Evolutionary conservation across 2,113 vertebrate genomes (phyloP), one percentile per base, ranked within the genome.

Genomic region (Dicentrarchus labrax): DNA sequence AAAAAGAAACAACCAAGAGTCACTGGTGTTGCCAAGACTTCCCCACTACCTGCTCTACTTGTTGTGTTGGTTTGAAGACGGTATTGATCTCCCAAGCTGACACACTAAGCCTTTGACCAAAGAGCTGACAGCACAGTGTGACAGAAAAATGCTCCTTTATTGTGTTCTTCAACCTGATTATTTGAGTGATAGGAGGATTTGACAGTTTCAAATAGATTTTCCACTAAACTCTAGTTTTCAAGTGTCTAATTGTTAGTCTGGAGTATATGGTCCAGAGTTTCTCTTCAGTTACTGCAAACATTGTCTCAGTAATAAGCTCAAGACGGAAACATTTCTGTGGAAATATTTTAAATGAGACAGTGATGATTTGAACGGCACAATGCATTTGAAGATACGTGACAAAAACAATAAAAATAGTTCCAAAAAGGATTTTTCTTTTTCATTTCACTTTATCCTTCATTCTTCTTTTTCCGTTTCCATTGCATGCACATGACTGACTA

Each of bases 401-500:
- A 68, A 81, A 86, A 82, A 68, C 69, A 45, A n/a, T 22, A 17
- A 67, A 77, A 78, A 72, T n/a, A 39, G 39, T 78, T 81, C 13
- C 48, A 38, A 59, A n/a, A 48, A 16, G 56, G 51, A 9, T 51
- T 72, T 77, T 15, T 62, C 30, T 81, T 61, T 60, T 61, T 38
- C 4, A 54, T 62, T 89, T 59, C 59, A 77, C 62, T 85, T 57
- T 59, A 86, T 22, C 38, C 22, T 84, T 87, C 60, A 59, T 67
- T 70, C 78, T 73, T 79, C 17, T n/a, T 73, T 82, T 64, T 48
- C 54, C 48, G 69, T 71, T 65, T 57, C 54, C 56, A 48, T 69
- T 39, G 53, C 50, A 57, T 85, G 57, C 80, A 83, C 83, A 80
- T 48, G 76, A 85, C 74, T 83, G 80, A 83, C 85, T 80, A 80